Evolutionary conservation across 2,113 vertebrate genomes (phyloP), one percentile per base, ranked within the genome.

Genomic region (Hippocampus guttulatus): DNA sequence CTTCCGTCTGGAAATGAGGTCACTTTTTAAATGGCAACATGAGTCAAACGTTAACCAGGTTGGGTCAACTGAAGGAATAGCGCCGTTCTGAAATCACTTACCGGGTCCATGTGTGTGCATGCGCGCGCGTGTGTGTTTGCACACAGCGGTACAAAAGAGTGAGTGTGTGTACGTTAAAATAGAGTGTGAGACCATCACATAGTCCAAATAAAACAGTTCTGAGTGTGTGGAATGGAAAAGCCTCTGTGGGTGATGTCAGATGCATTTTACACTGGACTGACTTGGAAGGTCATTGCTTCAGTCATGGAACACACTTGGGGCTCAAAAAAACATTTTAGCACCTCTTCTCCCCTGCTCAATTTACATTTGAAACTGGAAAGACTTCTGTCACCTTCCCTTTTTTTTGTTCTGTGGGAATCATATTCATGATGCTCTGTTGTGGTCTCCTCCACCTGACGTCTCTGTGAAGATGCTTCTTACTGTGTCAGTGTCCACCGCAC

Each of bases 11-110:
- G 85, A 84, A 84, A 84, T 89, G 85, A 91, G 81, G 80, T 90
- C 81, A 86, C 62, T 79, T 78, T 82, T 89, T 71, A 77, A 80
- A 88, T 88, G 81, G 83, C 83, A 84, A 75, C 83, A 80, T 78
- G 81, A 75, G 82, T 89, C 88, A 88, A 90, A 89, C 86, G 89
- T 90, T 89, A 87, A 88, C 75, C 88, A 77, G 80, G 70, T 89
- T 84, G 80, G 85, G 76, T 85, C 76, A 75, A 75, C 76, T 85
- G 75, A 80, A 88, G 84, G 79, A 86, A 88, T 87, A 89, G 84
- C 80, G 71, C 74, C 43, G 43, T 2, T 67, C 45, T 47, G 60
- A 62, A 62, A 62, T 38, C 33, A 62, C 60, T 62, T 38, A 30
- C 57, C 54, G 76, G 81, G 72, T 75, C 69, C 11, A 74, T 69